Evolutionary conservation across 53 echinoderm and acorn worm species (phyloP), one percentile per base, ranked within the genome.

Genomic region (Henricia sp.): DNA sequence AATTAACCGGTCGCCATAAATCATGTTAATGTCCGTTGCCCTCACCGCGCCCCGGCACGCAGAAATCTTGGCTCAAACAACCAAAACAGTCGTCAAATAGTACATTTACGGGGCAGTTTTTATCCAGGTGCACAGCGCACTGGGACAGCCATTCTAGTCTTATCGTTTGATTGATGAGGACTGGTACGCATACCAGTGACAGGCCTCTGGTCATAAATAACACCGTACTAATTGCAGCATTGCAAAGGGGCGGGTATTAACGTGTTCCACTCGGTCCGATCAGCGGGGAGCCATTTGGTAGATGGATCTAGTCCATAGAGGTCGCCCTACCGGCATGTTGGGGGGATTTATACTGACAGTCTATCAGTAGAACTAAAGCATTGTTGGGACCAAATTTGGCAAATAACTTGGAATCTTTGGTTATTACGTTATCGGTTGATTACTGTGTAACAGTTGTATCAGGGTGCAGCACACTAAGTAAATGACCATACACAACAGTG

Each of bases 1-100:
- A 80, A 80, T 80, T 80, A 80, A 46, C 80, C 50, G 46, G 62
- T 11, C 20, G 46, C 63, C 19, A 80, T 80, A 29, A 80, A 80
- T 80, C 80, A 80, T 40, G 63, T 63, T 80, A 80, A 64, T 80
- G 80, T 64, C 80, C 80, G 23, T 21, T 40, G 56, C 39, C 26
- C 14, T 53, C 41, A 20, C 1, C 73, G 23, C 34, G 73, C 55
- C 73, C 73, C 20, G 53, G 73, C 73, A 76, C 76, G 76, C 59
- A 57, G 76, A 58, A 76, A 36, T 57, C 67, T 12, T 41, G 57
- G 76, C 76, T 58, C 35, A 37, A 48, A 63, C 63, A 63, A 80
- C 64, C 80, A 64, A 64, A 80, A 62, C 76, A 76, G 76, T 76
- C 76, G 76, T 76, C 62, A 80, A 77, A 64, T 50, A 63, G 80